Evolutionary conservation across 2,113 vertebrate genomes (phyloP).

Genomic region (Pteronura brasiliensis): DNA sequence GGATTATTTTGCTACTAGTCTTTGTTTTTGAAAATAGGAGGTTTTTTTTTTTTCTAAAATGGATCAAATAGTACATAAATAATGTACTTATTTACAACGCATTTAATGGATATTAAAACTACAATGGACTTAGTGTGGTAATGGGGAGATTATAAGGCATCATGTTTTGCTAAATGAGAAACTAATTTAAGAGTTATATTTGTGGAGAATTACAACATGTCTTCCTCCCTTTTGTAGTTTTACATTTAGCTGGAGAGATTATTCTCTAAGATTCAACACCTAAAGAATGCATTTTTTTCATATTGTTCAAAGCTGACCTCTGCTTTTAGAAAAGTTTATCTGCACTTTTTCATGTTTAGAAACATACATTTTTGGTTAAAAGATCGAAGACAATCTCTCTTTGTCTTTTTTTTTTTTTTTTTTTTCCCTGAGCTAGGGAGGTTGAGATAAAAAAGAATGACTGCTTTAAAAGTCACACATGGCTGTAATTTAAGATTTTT

Average conservation of each 20-base stretch:
- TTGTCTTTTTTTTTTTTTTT: constrained; percentile 76
- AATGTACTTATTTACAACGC: neutral
- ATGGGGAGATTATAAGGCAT: neutral
- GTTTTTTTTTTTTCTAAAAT: neutral
- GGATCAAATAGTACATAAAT: neutral
- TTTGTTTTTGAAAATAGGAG: neutral
- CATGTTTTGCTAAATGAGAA: constrained; percentile 67
- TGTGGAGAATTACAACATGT: constrained; percentile 29
- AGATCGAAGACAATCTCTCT: constrained; percentile 86
- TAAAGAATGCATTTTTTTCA: constrained; percentile 74
- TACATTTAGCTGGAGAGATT: constrained; percentile 34
- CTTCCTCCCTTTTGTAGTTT: constrained; percentile 42
- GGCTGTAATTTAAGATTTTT: constrained; percentile 91
- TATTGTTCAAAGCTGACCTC: constrained; percentile 83
- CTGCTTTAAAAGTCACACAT: constrained; percentile 91
- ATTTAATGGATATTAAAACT: constrained; percentile 5
- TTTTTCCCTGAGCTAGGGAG: constrained; percentile 76
- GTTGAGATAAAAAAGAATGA: constrained; percentile 89
- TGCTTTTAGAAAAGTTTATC: constrained; percentile 81
- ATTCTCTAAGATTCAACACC: constrained; percentile 60
- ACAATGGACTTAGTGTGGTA: neutral
- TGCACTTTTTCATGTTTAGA: constrained; percentile 85
- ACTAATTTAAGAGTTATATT: constrained; percentile 42
- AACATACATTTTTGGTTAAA: constrained; percentile 88
- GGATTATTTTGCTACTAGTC: neutral